Conservation (phyloP, 1,140 invertebrate species). For the Zaprionus africanus region DNA sequence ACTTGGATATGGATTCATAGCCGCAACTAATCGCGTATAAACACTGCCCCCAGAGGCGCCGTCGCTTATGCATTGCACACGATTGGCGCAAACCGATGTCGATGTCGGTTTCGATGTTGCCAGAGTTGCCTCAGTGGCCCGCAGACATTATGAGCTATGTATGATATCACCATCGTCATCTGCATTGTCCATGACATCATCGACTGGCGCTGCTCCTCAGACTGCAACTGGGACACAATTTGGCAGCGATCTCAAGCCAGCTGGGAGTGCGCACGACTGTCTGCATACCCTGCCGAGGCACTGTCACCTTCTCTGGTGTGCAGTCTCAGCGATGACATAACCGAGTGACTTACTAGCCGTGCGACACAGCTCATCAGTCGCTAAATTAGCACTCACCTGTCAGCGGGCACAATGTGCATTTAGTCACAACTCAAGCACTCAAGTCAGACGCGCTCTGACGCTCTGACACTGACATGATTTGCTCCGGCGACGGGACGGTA, state of each 20-base stretch:
- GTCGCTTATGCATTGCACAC: conserved; percentile 33
- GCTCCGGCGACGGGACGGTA: neutral
- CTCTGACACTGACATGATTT: conserved; percentile 3
- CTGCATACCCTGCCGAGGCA: neutral
- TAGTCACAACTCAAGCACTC: neutral
- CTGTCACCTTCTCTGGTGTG: too few relatives aligned
- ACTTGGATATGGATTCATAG: conserved; percentile 32
- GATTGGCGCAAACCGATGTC: neutral
- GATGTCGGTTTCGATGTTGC: neutral
- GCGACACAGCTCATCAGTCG: neutral
- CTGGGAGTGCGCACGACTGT: neutral
- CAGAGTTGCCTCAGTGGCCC: neutral
- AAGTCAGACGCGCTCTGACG: neutral
- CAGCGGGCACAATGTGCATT: neutral
- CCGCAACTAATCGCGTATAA: conserved; percentile 39
- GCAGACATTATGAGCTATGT: conserved; percentile 20
- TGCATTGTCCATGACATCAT: conserved; percentile 36
- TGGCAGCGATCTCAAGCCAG: neutral
- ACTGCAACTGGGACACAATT: conserved; percentile 24
- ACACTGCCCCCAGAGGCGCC: conserved; percentile 35
- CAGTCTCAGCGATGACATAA: neutral
- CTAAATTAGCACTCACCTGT: conserved; percentile 2
- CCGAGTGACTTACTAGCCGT: neutral
- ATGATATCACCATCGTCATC: conserved; percentile 33
- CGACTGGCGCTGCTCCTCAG: conserved; percentile 24